These are phyloP conservation scores for Linnaemya tessellans DNA, from an alignment of 2,888 invertebrate species.

Conservation along the genomic window DNA sequence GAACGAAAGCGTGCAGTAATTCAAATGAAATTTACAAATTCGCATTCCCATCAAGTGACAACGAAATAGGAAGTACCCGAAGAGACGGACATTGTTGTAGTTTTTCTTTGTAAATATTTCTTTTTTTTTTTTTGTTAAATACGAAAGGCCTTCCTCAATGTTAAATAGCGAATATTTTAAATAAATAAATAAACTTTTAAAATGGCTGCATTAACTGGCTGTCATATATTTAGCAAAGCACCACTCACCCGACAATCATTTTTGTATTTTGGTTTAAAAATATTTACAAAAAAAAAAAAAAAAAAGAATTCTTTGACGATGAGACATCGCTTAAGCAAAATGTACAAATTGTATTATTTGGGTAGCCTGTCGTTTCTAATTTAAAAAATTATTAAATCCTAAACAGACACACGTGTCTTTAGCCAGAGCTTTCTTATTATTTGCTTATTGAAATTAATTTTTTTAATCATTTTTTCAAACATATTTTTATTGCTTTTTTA, in stretches of 20 bases:
- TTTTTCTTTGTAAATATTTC: neutral
- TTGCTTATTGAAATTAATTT: neutral
- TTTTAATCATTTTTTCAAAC: neutral
- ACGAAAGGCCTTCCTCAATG: constrained; percentile 50
- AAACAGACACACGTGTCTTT: constrained; percentile 1
- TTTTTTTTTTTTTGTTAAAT: constrained; percentile 1
- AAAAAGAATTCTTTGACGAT: constrained; percentile 3
- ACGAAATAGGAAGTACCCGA: constrained; percentile 13
- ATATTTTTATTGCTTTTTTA: neutral
- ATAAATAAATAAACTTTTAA: neutral
- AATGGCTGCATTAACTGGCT: constrained; percentile 17
- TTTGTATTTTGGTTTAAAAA: neutral
- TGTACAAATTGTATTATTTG: neutral
- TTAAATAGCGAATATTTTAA: constrained; percentile 10
- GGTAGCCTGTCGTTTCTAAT: neutral
- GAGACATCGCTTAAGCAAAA: constrained; percentile 7
- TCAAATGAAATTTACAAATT: constrained; percentile 31
- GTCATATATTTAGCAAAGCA: constrained; percentile 11
- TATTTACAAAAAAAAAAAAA: too few species aligned
- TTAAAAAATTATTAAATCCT: neutral
- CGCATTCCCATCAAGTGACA: constrained; percentile 14
- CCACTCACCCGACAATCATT: neutral
- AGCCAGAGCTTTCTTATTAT: neutral
- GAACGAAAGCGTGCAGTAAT: constrained; percentile 43
- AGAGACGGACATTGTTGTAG: constrained; percentile 6